Conservation (phyloP, 2,113 vertebrate genomes). For the Ia io region DNA sequence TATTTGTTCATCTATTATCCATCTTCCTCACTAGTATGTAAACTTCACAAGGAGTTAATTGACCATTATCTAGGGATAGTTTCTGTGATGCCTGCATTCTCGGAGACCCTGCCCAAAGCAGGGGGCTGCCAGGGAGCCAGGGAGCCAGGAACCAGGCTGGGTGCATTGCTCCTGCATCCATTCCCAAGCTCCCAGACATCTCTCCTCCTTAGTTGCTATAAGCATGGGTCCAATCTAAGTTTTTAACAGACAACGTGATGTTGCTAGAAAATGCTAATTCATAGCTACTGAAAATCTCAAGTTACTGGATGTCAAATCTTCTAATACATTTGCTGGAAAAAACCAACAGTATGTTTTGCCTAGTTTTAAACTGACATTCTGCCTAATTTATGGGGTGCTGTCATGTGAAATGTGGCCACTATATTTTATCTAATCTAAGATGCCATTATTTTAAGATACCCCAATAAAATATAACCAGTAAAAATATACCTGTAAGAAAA, state of each 20-base stretch:
- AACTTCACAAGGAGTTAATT: background rate
- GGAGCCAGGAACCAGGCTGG: background rate
- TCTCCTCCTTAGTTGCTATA: background rate
- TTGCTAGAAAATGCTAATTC: background rate
- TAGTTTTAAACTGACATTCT: background rate
- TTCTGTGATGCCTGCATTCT: background rate
- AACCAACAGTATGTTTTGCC: background rate
- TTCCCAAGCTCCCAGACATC: background rate
- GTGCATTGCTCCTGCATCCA: background rate
- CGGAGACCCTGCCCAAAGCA: background rate
- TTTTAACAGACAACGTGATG: background rate
- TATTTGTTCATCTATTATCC: background rate
- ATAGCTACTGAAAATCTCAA: background rate
- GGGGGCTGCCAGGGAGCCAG: background rate
- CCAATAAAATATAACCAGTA: background rate
- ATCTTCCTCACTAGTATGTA: background rate
- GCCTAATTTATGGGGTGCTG: background rate
- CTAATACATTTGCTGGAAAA: background rate
- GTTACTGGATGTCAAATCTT: background rate
- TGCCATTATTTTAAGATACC: background rate
- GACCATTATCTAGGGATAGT: background rate
- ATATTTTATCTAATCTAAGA: background rate
- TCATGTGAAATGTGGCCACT: background rate
- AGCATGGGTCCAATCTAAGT: background rate
- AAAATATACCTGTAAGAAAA: background rate